phyloP scores from a whole-genome alignment of 92 coral and sea anemone genomes.

The Umimayanthus kanabou region DNA sequence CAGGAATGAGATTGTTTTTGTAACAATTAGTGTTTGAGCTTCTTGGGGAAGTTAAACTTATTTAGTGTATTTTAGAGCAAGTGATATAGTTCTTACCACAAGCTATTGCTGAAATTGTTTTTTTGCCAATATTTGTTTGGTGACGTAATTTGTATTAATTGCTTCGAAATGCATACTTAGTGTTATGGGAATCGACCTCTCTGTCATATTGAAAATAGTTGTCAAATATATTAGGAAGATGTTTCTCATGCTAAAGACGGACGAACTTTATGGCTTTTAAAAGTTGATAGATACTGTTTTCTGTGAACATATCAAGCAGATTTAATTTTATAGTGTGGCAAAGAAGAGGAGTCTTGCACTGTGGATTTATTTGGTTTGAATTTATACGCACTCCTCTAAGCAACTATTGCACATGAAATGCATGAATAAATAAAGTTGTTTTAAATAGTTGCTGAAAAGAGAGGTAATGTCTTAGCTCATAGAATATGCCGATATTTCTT shows the following conservation, averaged over 20 bases:
- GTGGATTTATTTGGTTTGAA: not conserved
- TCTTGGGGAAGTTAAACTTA: too few relatives aligned
- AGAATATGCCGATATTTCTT: too few relatives aligned
- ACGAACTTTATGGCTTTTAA: not conserved
- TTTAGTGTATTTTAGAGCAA: too few relatives aligned
- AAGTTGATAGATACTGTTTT: not conserved
- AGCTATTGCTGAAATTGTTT: not conserved
- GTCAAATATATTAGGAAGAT: not conserved
- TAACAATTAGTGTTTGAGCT: too few relatives aligned
- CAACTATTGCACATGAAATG: too few relatives aligned
- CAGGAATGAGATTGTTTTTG: too few relatives aligned
- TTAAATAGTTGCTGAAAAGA: not conserved
- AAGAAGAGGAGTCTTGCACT: not conserved
- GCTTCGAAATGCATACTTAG: not conserved
- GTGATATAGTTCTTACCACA: not conserved
- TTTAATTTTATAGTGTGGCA: not conserved
- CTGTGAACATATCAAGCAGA: not conserved
- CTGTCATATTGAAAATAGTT: not conserved
- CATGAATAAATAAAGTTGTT: not conserved
- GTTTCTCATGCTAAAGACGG: not conserved
- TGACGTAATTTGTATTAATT: not conserved
- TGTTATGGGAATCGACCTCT: not conserved
- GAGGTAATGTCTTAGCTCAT: not conserved
- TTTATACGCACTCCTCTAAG: too few relatives aligned
- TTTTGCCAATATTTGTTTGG: not conserved